Conservation (phyloP, 2,797 vertebrate species). For the Pseudopleuronectes americanus region DNA sequence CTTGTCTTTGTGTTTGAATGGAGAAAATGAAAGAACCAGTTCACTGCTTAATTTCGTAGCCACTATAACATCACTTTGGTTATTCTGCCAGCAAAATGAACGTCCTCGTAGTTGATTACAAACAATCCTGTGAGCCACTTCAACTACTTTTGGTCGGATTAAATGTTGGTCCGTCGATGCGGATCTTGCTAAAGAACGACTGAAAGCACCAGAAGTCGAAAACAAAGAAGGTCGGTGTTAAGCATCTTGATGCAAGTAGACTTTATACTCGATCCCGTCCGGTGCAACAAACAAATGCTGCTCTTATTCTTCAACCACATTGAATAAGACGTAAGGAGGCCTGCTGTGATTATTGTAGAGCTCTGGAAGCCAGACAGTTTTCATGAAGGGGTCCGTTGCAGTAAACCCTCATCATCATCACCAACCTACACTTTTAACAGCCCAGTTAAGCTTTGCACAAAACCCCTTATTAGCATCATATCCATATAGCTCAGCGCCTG, state of each 20-base stretch:
- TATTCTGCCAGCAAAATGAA: too few relatives aligned
- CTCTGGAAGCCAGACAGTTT: slow-evolving; percentile 58
- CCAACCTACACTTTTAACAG: slow-evolving; percentile 49
- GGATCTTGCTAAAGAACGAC: too few relatives aligned
- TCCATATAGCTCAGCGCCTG: slow-evolving; percentile 1
- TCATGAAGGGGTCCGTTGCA: slow-evolving; percentile 48
- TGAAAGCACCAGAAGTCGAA: too few relatives aligned
- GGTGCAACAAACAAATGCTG: slow-evolving; percentile 7
- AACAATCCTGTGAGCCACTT: too few relatives aligned
- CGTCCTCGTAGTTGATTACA: too few relatives aligned
- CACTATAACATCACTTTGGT: too few relatives aligned
- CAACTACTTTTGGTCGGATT: too few relatives aligned
- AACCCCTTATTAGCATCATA: slow-evolving; percentile 23
- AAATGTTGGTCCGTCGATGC: too few relatives aligned
- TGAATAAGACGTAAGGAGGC: slow-evolving; percentile 30
- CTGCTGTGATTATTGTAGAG: slow-evolving; percentile 53
- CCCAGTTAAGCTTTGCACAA: slow-evolving; percentile 53
- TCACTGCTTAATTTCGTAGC: too few relatives aligned
- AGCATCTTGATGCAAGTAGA: not conserved
- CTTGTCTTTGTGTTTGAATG: too few relatives aligned
- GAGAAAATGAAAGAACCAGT: too few relatives aligned
- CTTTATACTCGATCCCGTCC: not conserved
- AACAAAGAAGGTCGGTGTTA: slow-evolving; percentile 13
- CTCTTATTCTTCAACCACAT: not conserved
- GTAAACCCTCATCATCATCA: slow-evolving; percentile 64